Evolutionary conservation across 2,113 vertebrate genomes (phyloP), one percentile per base, ranked within the genome.

Genomic region (Neopipo cinnamomea): DNA sequence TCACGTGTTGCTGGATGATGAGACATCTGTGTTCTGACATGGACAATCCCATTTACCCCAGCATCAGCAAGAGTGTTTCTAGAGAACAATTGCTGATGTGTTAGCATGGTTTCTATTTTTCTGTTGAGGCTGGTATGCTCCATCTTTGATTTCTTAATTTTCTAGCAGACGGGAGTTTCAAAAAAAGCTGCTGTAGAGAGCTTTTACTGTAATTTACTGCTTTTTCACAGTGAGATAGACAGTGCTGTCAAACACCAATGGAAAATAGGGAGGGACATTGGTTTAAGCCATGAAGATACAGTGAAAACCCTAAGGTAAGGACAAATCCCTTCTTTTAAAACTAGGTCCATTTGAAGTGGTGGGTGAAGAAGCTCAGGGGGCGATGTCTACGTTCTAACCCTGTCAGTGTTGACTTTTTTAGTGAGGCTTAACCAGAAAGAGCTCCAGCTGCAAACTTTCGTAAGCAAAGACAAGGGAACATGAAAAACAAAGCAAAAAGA

Each of bases 21-120:
- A 96, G 93, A 91, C 65, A 85, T 91, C 86, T 95, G 88, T 82
- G 61, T 19, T 96, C 76, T 82, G 72, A 68, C 23, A 73, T 62
- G 88, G 92, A 92, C 93, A 96, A 49, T 85, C 80, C 21, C 8
- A 88, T 72, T 42, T 74, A 56, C 14, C 71, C 76, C 76, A 86
- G 13, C 37, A 61, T 18, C 62, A 91, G 79, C 13, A 1, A 93
- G 56, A 86, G 50, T 44, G 52, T 41, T 90, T 50, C 72, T 75
- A 68, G 61, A 81, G 65, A 84, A 93, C 76, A 84, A 74, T 9
- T 92, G 65, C 61, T 84, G 72, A 55, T 37, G 55, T 66, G 17
- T 66, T 86, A 75, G 79, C 23, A 72, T 33, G 49, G 49, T 67
- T 88, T 84, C 88, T 84, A 14, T 49, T 88, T 65, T 84, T 65